A percentile compares a stretch with the other conserved stretches of the same genome.
These are phyloP conservation scores for Metopolophium dirhodum DNA, from an alignment of 1,140 invertebrate species.

Conservation along the genomic window DNA sequence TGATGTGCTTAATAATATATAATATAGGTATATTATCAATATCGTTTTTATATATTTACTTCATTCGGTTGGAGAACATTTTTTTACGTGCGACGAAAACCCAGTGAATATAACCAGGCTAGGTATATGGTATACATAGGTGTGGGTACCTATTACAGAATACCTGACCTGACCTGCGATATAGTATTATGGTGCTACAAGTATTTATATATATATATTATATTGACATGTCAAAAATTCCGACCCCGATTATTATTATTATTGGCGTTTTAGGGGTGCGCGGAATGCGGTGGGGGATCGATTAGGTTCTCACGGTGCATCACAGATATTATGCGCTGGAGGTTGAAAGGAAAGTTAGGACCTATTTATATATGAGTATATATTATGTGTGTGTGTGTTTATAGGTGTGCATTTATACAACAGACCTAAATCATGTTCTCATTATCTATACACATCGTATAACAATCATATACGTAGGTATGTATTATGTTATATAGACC, in stretches of 20 bases:
- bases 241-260: conserved; percentile 9
- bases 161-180: not conserved
- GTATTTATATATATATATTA: not conserved
- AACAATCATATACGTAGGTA: not conserved
- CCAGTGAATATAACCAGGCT: not conserved
- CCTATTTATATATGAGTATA: not conserved
- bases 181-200: not conserved
- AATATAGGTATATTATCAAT: not conserved
- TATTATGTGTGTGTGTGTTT: not conserved
- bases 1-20: not conserved
- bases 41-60: not conserved
- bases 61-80: not conserved
- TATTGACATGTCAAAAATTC: conserved; percentile 5
- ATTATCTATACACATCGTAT: not conserved
- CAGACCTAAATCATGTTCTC: conserved; percentile 33
- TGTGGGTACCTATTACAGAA: not conserved
- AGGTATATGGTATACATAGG: not conserved
- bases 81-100: not conserved
- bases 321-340: not conserved
- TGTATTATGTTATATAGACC: not conserved
- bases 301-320: conserved; percentile 25
- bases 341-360: conserved; percentile 3
- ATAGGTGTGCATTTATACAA: not conserved
- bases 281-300: conserved; percentile 15
- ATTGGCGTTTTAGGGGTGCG: not conserved